Evolutionary conservation across 2,113 vertebrate genomes (phyloP).

Genomic region (Bettongia penicillata): DNA sequence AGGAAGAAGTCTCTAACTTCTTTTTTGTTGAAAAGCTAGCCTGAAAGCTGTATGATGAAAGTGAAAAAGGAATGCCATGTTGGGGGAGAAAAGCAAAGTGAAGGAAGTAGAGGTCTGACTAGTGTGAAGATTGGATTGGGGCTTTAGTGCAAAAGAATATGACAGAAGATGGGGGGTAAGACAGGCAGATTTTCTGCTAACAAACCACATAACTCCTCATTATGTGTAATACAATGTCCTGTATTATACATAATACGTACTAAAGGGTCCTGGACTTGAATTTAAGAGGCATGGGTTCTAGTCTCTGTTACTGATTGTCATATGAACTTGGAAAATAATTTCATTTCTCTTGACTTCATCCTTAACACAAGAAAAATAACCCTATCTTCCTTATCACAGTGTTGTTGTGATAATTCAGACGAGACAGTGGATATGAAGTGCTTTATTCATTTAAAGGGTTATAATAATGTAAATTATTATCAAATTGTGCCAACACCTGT

Average conservation of each 20-base stretch:
- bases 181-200: neutral
- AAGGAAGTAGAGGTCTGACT: neutral
- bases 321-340: neutral
- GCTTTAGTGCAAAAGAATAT: neutral
- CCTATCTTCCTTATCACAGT: neutral
- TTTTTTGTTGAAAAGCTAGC: neutral
- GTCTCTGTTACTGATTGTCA: neutral
- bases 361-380: neutral
- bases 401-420: neutral
- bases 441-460: neutral
- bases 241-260: neutral
- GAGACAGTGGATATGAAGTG: neutral
- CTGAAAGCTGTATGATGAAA: neutral
- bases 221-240: neutral
- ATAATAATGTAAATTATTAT: neutral
- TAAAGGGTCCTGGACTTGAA: neutral
- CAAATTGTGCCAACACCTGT: neutral
- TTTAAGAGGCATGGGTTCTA: neutral
- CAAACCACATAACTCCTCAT: neutral
- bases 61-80: neutral
- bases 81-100: neutral
- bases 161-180: neutral
- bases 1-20: neutral
- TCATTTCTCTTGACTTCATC: neutral
- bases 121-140: neutral